A percentile compares a stretch with the other conserved stretches of the same genome.
Conservation (phyloP, 2,888 invertebrate genomes). For the Matsumyia berberina region DNA sequence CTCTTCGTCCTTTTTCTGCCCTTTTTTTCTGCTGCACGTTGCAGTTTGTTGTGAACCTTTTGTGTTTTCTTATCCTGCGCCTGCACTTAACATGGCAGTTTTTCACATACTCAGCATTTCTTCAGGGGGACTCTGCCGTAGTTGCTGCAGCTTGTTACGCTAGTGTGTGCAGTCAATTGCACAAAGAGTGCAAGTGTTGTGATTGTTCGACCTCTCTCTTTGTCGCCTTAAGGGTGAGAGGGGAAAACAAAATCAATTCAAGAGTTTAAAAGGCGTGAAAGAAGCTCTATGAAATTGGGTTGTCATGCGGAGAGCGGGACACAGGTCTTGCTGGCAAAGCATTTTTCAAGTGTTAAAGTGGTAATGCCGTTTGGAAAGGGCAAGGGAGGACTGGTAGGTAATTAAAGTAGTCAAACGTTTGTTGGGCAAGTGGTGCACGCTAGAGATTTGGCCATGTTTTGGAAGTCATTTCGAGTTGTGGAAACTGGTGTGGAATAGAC, state of each 20-base stretch:
- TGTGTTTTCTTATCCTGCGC: conserved; percentile 31
- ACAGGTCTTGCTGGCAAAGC: conserved; percentile 1
- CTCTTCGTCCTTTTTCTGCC: neutral
- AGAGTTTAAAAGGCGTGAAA: conserved; percentile 13
- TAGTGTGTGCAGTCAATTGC: conserved; percentile 44
- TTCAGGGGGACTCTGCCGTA: neutral
- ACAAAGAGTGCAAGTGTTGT: conserved; percentile 39
- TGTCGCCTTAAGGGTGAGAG: neutral
- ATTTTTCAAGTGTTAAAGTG: conserved; percentile 27
- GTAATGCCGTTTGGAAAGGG: neutral
- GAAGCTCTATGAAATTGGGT: conserved; percentile 15
- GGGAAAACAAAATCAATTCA: conserved; percentile 19
- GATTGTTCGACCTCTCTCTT: conserved; percentile 25
- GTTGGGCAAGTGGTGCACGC: neutral
- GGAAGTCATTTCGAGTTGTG: neutral
- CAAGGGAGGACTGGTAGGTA: conserved; percentile 17
- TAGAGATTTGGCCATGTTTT: no score
- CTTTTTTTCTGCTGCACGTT: neutral
- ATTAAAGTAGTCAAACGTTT: conserved; percentile 44
- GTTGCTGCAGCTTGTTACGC: conserved; percentile 10
- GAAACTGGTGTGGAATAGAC: no score
- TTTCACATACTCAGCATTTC: conserved; percentile 53
- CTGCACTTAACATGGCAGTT: conserved; percentile 60
- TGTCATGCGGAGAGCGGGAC: neutral
- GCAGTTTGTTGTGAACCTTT: conserved; percentile 1